A percentile compares a stretch with the other conserved stretches of the same genome.
Evolutionary conservation across 2,888 invertebrate genomes (phyloP).

Genomic region (Tenthredo mesomela): DNA sequence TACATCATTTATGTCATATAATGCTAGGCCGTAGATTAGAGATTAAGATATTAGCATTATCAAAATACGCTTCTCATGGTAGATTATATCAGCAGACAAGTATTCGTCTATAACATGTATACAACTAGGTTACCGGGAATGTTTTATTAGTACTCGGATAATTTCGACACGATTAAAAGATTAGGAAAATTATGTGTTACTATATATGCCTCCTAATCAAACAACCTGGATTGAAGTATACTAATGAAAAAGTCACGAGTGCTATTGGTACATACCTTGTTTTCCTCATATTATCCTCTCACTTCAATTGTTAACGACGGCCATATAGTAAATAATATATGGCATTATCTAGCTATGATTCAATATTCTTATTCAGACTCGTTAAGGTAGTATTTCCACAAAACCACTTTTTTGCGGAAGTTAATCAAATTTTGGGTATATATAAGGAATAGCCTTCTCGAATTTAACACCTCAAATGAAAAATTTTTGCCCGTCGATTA

Average conservation of each 20-base stretch:
- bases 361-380: neutral
- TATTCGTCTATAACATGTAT: neutral
- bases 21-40: neutral
- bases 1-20: conserved; percentile 2
- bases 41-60: neutral
- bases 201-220: neutral
- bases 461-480: too few relatives aligned
- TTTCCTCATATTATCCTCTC: neutral
- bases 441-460: too few relatives aligned
- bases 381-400: too few relatives aligned
- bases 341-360: neutral
- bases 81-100: conserved; percentile 10
- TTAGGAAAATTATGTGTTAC: neutral
- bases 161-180: neutral
- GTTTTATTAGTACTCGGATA: neutral
- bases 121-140: conserved; percentile 2
- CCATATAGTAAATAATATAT: neutral
- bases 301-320: neutral
- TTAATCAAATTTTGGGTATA: too few relatives aligned
- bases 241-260: neutral
- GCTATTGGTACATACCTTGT: neutral
- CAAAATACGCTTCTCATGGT: neutral
- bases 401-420: too few relatives aligned
- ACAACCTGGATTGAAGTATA: neutral
- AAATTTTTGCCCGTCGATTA: too few relatives aligned